Evolutionary conservation across 1,140 invertebrate genomes (phyloP).

Genomic region (Macrobrachium nipponense): DNA sequence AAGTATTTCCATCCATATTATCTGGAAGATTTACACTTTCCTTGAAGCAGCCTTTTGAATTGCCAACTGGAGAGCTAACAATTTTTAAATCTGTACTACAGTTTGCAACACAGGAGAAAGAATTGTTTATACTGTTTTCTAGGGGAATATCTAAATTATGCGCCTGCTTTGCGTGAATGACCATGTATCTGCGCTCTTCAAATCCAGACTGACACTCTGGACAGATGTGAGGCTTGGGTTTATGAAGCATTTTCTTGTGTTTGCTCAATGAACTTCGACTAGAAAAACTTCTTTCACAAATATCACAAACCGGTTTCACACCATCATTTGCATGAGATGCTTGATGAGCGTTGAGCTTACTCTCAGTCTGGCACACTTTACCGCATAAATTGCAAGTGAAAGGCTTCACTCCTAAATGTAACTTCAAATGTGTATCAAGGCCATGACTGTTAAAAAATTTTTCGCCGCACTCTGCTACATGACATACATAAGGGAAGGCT

Average conservation of each 20-base stretch:
- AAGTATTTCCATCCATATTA: not conserved
- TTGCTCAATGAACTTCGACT: constrained; percentile 52
- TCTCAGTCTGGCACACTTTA: constrained; percentile 49
- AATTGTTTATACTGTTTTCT: not conserved
- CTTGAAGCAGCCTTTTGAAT: too few relatives aligned
- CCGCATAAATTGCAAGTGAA: constrained; percentile 41
- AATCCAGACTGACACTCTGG: constrained; percentile 40
- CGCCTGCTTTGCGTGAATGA: constrained; percentile 35
- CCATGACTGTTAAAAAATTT: constrained; percentile 30
- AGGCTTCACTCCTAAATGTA: constrained; percentile 48
- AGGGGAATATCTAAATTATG: constrained; percentile 15
- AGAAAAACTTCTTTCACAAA: constrained; percentile 53
- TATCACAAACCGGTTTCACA: constrained; percentile 38
- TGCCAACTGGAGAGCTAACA: too few relatives aligned
- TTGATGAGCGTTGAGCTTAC: constrained; percentile 29
- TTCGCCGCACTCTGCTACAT: constrained; percentile 25
- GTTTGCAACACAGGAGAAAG: not conserved
- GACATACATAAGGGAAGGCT: constrained; percentile 26
- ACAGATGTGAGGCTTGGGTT: constrained; percentile 45
- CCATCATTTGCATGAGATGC: constrained; percentile 39
- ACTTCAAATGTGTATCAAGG: constrained; percentile 48
- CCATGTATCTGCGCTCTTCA: constrained; percentile 46
- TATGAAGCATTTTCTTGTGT: constrained; percentile 50
- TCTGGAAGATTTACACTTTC: too few relatives aligned
- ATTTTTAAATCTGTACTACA: constrained; percentile 4